Evolutionary conservation across 2,888 invertebrate species (phyloP).

Genomic region (Eupsilia transversa): DNA sequence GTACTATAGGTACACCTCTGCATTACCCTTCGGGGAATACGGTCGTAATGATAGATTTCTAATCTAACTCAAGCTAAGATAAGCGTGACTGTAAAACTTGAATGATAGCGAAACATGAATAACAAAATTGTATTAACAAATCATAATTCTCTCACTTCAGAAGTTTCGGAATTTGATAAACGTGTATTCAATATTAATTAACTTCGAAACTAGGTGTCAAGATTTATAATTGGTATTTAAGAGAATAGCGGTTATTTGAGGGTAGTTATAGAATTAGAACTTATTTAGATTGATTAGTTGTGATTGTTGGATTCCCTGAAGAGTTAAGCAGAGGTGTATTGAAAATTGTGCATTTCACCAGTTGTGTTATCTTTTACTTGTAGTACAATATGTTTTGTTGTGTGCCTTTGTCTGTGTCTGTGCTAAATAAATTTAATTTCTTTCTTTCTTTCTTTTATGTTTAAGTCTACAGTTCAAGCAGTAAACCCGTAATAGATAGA

Average conservation of each 20-base stretch:
- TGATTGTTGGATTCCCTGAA: too few species aligned
- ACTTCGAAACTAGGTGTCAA: slow-evolving; percentile 44
- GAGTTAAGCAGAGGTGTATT: too few species aligned
- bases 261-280: slow-evolving; percentile 10
- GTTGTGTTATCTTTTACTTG: too few species aligned
- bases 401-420: too few species aligned
- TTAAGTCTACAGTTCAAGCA: too few species aligned
- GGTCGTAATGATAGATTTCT: background rate
- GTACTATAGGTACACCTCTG: background rate
- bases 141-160: slow-evolving; percentile 38
- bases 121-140: slow-evolving; percentile 38
- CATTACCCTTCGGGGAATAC: background rate
- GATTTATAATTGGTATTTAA: slow-evolving; percentile 26
- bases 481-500: too few species aligned
- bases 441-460: too few species aligned
- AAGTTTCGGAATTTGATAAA: slow-evolving; percentile 48
- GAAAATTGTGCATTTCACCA: too few species aligned
- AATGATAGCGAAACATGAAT: slow-evolving; percentile 18
- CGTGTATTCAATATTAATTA: slow-evolving; percentile 50
- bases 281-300: slow-evolving; percentile 9
- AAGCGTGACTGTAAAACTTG: slow-evolving; percentile 4
- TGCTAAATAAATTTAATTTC: too few species aligned
- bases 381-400: too few species aligned
- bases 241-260: slow-evolving; percentile 15
- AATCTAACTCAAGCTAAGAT: background rate